A percentile compares a stretch with the other conserved stretches of the same genome.
These are phyloP conservation scores for Teleopsis dalmanni DNA, from an alignment of 1,140 invertebrate genomes.

Conservation along the genomic window DNA sequence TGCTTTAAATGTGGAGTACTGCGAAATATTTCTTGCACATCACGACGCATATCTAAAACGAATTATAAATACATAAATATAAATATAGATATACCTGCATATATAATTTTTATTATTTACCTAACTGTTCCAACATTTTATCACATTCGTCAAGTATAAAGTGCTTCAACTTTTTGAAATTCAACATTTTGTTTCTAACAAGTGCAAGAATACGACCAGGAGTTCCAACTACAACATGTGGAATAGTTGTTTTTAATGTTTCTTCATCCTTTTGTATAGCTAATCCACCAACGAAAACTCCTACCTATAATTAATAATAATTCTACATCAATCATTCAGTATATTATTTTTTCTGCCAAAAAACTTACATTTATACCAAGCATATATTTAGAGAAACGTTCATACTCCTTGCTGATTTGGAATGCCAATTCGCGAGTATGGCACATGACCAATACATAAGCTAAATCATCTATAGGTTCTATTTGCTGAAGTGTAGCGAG, in stretches of 20 bases:
- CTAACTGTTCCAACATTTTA: slow-evolving; percentile 94
- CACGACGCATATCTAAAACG: slow-evolving; percentile 89
- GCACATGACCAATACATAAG: slow-evolving; percentile 95
- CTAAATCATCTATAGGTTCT: slow-evolving; percentile 89
- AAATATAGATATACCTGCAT: no score
- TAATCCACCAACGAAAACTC: slow-evolving; percentile 93
- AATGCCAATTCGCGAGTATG: slow-evolving; percentile 97
- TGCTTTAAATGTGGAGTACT: slow-evolving; percentile 98
- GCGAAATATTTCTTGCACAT: slow-evolving; percentile 99
- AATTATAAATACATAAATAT: slow-evolving; percentile 14
- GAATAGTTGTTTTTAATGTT: slow-evolving; percentile 84
- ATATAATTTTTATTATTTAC: no score
- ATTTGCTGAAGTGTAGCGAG: slow-evolving; percentile 94
- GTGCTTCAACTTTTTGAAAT: slow-evolving; percentile 91
- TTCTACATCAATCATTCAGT: no score
- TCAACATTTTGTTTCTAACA: slow-evolving; percentile 80
- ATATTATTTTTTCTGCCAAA: no score
- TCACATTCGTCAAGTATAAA: slow-evolving; percentile 98
- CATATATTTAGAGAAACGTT: slow-evolving; percentile 97
- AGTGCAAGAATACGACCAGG: slow-evolving; percentile 92
- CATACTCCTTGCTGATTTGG: slow-evolving; percentile 98
- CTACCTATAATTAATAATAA: slow-evolving; percentile 44
- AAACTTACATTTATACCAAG: slow-evolving; percentile 75
- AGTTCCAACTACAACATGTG: slow-evolving; percentile 97
- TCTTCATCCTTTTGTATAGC: slow-evolving; percentile 96